These are phyloP conservation scores for Mylabris sibirica DNA, from an alignment of 2,888 invertebrate species.

Conservation along the genomic window DNA sequence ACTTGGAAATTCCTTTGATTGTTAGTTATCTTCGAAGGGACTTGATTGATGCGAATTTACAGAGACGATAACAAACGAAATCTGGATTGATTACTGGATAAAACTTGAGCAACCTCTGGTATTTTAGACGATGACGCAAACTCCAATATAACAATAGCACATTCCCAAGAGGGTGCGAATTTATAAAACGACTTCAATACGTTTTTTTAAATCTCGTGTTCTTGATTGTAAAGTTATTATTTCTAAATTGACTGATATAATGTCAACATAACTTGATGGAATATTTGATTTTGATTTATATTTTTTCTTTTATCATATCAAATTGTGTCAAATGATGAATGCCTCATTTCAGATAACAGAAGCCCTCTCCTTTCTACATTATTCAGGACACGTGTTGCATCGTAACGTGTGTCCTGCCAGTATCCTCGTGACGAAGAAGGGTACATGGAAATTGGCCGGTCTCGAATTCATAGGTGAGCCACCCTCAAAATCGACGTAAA, in stretches of 20 bases:
- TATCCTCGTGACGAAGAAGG: constrained; percentile 88
- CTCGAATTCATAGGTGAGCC: constrained; percentile 88
- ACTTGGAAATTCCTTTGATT: neutral
- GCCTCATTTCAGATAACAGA: constrained; percentile 84
- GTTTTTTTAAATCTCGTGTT: no score
- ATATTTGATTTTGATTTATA: no score
- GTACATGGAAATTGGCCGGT: constrained; percentile 96
- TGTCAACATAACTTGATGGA: no score
- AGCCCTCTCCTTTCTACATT: constrained; percentile 91
- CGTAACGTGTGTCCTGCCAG: constrained; percentile 94
- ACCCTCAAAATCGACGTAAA: neutral
- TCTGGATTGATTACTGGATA: neutral
- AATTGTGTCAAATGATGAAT: neutral
- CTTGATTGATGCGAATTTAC: neutral
- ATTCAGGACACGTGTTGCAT: constrained; percentile 86
- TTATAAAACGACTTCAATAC: no score
- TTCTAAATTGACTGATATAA: no score
- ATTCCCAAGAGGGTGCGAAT: neutral
- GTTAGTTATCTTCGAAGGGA: neutral
- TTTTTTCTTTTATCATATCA: neutral
- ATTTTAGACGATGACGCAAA: neutral
- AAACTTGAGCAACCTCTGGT: neutral
- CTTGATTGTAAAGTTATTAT: no score
- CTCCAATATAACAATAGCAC: neutral
- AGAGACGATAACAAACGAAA: neutral